phyloP scores from a whole-genome alignment of 1,140 invertebrate genomes.

The Linepithema humile region DNA sequence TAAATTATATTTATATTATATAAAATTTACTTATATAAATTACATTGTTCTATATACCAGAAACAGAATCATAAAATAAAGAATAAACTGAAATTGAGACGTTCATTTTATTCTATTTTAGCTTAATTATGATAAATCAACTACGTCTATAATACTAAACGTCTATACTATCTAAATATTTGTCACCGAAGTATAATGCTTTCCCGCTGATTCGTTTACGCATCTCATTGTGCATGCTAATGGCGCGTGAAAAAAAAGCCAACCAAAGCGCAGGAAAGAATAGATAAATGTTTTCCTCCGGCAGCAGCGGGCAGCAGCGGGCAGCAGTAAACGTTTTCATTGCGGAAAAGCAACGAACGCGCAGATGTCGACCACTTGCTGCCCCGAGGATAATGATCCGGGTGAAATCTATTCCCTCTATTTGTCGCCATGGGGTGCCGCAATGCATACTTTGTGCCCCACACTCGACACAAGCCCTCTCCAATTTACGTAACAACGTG shows the following conservation, averaged over 20 bases:
- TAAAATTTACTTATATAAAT: not conserved
- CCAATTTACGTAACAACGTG: constrained; percentile 56
- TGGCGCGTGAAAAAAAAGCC: constrained; percentile 58
- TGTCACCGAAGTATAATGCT: not conserved
- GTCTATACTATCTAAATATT: not conserved
- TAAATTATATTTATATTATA: not conserved
- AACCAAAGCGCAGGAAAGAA: not conserved
- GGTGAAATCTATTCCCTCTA: constrained; percentile 59
- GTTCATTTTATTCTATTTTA: not conserved
- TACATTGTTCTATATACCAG: not conserved
- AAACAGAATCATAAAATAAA: not conserved
- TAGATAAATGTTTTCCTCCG: not conserved
- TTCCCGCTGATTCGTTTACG: not conserved
- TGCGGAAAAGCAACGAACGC: constrained; percentile 62
- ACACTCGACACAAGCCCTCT: not conserved
- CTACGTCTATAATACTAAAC: not conserved
- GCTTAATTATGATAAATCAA: constrained; percentile 32
- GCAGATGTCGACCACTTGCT: constrained; percentile 68
- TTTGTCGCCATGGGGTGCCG: constrained; percentile 57
- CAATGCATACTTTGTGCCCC: not conserved
- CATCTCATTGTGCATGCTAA: constrained; percentile 65
- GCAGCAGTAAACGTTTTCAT: constrained; percentile 47
- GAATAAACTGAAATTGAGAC: not conserved
- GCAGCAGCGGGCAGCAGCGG: not conserved
- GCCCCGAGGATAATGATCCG: constrained; percentile 32